Evolutionary conservation across 2,113 vertebrate genomes (phyloP), one percentile per base, ranked within the genome.

Genomic region (Heterochromis multidens): DNA sequence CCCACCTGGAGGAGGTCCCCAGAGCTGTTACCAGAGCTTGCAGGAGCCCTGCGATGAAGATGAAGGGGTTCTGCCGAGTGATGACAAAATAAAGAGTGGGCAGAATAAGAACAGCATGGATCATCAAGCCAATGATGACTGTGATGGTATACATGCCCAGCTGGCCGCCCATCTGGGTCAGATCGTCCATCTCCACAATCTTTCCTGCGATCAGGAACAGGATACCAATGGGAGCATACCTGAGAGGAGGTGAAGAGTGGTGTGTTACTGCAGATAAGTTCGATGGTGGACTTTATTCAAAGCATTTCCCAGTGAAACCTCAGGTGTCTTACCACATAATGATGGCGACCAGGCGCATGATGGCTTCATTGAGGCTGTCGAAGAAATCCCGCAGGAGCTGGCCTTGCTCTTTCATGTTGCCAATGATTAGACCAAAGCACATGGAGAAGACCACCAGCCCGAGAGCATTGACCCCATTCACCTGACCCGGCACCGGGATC

Each of bases 171-270:
- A 99, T 98, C 83, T 98, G 96, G 2, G 97, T 98, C 95, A 99
- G 97, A 83, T 99, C 98, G 83, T 99, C 98, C 98, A 99, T 99
- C 94, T 99, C 98, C 72, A 99, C 97, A 52, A 99, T 99, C 94
- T 99, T 99, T 43, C 98, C 98, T 74, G 98, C 98, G 61, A 99
- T 99, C 83, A 99, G 89, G 94, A 99, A 99, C 76, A 99, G 96
- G 91, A 99, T 99, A 11, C 98, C 98, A 72, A 99, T 83, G 0
- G 98, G 98, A 60, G 97, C 97, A 14, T 99, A 99, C 98, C 98
- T 99, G 54, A 81, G 54, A 58, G 80, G 31, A 79, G 63, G 54
- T 80, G 10, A 86, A 27, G 25, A 58, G 14, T 2, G 37, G 10
- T 0, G 1, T 4, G n/a, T 85, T 61, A 46, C 4, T 37, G 12